Evolutionary conservation across 1,140 invertebrate species (phyloP).

Genomic region (Neelides sp.): DNA sequence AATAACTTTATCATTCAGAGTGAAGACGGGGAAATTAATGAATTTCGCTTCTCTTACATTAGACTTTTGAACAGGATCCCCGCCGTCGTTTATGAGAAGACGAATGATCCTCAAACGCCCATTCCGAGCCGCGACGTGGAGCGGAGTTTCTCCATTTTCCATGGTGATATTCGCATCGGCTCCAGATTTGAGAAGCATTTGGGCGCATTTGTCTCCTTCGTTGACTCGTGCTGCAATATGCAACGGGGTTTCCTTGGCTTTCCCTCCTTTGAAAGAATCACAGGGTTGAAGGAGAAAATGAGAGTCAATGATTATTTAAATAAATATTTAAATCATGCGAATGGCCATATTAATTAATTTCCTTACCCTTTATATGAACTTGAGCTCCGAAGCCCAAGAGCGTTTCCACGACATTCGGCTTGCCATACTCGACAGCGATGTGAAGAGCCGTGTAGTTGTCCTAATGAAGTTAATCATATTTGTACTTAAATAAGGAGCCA

Average conservation of each 20-base stretch:
- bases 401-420: constrained; percentile 92
- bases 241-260: constrained; percentile 62
- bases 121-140: constrained; percentile 52
- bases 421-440: constrained; percentile 90
- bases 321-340: not conserved
- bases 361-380: constrained; percentile 74
- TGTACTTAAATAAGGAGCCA: constrained; percentile 1
- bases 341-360: constrained; percentile 16
- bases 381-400: constrained; percentile 90
- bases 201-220: constrained; percentile 87
- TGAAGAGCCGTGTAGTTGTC: constrained; percentile 97
- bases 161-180: constrained; percentile 84
- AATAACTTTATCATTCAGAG: not conserved
- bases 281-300: not conserved
- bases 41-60: constrained; percentile 48
- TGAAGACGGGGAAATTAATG: not conserved
- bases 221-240: constrained; percentile 89
- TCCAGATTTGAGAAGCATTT: constrained; percentile 94
- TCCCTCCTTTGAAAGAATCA: constrained; percentile 45
- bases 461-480: constrained; percentile 39
- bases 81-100: constrained; percentile 76
- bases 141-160: constrained; percentile 85
- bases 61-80: constrained; percentile 75
- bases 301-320: not conserved
- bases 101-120: constrained; percentile 75